Conservation (phyloP, 37 sponge, comb jelly and placozoan genomes). For the Mnemiopsis leidyi region DNA sequence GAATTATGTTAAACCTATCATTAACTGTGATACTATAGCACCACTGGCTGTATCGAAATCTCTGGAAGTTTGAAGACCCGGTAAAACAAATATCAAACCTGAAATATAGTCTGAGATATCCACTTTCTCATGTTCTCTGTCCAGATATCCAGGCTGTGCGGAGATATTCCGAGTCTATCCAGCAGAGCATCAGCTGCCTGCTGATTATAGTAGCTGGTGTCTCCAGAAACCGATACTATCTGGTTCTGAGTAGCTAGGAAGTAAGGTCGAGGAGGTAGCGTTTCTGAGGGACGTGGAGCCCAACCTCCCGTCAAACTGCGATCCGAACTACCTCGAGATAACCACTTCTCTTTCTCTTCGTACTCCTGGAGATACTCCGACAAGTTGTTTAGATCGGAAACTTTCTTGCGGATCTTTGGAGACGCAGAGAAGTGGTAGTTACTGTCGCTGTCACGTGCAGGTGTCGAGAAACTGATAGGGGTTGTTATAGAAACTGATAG, state of each 20-base stretch:
- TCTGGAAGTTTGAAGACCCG: too few species aligned
- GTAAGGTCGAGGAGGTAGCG: constrained; percentile 59
- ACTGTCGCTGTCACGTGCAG: not conserved
- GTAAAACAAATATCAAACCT: constrained; percentile 20
- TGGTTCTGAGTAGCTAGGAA: constrained; percentile 48
- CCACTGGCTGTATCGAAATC: not conserved
- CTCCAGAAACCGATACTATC: constrained; percentile 44
- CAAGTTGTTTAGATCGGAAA: constrained; percentile 21
- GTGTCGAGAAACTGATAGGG: constrained; percentile 32
- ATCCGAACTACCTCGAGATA: constrained; percentile 12
- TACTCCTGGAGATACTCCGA: constrained; percentile 52
- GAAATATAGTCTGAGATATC: constrained; percentile 50
- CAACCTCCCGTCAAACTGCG: constrained; percentile 8
- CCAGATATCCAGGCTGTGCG: constrained; percentile 37
- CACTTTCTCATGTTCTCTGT: constrained; percentile 53
- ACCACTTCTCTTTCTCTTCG: constrained; percentile 65
- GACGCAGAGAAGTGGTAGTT: not conserved
- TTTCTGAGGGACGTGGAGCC: constrained; percentile 58
- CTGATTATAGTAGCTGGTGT: constrained; percentile 62
- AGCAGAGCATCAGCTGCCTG: constrained; percentile 64
- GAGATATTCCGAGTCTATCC: constrained; percentile 12
- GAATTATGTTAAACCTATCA: not conserved
- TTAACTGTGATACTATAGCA: not conserved
- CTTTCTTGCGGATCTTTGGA: constrained; percentile 40
- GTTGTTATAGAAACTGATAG: too few species aligned